Evolutionary conservation across 2,888 invertebrate species (phyloP).

Genomic region (Sialis lutaria): DNA sequence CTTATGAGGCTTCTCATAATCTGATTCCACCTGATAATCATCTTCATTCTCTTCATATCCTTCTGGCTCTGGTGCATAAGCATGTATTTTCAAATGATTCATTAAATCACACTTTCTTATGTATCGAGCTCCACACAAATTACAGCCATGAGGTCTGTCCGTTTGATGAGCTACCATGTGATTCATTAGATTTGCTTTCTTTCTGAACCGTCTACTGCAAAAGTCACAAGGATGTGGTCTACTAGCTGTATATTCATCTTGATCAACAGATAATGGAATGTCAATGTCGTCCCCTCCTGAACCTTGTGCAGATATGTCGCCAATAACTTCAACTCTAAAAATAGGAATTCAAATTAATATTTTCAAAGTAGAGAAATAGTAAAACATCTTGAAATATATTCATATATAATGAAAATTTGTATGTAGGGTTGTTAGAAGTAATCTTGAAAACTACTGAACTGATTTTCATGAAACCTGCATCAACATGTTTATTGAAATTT

Average conservation of each 20-base stretch:
- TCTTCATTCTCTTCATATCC: constrained; percentile 32
- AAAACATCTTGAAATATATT: no score
- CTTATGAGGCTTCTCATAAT: constrained; percentile 15
- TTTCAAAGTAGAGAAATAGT: not conserved
- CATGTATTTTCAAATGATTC: constrained; percentile 69
- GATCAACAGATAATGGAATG: constrained; percentile 65
- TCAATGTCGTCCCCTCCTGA: constrained; percentile 47
- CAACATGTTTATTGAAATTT: no score
- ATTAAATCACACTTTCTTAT: constrained; percentile 64
- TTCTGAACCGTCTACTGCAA: constrained; percentile 67
- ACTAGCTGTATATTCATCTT: constrained; percentile 57
- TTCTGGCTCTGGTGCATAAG: constrained; percentile 49
- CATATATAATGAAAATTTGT: no score
- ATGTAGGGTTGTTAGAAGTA: no score
- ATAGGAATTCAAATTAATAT: constrained; percentile 1
- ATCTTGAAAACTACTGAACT: no score
- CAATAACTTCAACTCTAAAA: constrained; percentile 42
- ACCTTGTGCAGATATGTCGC: constrained; percentile 33
- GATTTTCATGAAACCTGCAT: no score
- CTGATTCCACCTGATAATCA: constrained; percentile 17
- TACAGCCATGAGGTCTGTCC: constrained; percentile 66
- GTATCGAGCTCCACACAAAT: constrained; percentile 65
- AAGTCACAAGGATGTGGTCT: constrained; percentile 77
- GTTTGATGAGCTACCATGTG: constrained; percentile 79
- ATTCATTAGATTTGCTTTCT: constrained; percentile 68